Evolutionary conservation across 2,797 vertebrate species (phyloP).

Genomic region (Poeciliopsis paucimaculata): DNA sequence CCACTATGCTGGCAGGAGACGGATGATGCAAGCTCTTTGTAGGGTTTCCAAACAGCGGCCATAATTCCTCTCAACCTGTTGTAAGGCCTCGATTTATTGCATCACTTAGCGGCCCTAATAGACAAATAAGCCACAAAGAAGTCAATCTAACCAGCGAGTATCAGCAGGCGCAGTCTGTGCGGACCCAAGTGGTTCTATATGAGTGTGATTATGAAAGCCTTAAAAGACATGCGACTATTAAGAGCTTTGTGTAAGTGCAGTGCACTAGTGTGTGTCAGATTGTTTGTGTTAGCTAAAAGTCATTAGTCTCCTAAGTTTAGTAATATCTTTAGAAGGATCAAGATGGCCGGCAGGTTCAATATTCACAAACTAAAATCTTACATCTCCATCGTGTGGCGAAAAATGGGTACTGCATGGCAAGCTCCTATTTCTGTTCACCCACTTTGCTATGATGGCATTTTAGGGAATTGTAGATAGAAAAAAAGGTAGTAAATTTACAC

Average conservation of each 20-base stretch:
- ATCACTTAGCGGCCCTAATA: conserved; percentile 68
- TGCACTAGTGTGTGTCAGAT: conserved; percentile 4
- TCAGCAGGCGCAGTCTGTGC: conserved; percentile 38
- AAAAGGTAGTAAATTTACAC: no score
- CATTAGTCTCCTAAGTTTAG: conserved; percentile 30
- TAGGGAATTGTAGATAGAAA: no score
- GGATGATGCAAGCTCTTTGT: conserved; percentile 68
- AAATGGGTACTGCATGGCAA: conserved; percentile 56
- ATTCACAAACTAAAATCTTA: conserved; percentile 57
- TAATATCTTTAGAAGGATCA: conserved; percentile 34
- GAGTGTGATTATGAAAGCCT: conserved; percentile 21
- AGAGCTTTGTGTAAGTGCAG: conserved; percentile 4
- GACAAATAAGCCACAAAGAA: conserved; percentile 58
- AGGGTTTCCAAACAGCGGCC: conserved; percentile 67
- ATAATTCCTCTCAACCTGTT: conserved; percentile 68
- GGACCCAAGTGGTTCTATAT: conserved; percentile 46
- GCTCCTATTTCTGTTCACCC: neutral
- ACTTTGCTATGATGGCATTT: no score
- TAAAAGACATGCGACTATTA: conserved; percentile 20
- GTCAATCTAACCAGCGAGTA: conserved; percentile 56
- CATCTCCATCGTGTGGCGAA: conserved; percentile 76
- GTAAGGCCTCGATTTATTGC: conserved; percentile 69
- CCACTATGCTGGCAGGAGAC: conserved; percentile 50
- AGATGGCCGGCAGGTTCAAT: conserved; percentile 52
- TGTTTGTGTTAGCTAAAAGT: conserved; percentile 27